Evolutionary conservation across 1,140 invertebrate genomes (phyloP), one percentile per base, ranked within the genome.

Genomic region (Adelges cooleyi): DNA sequence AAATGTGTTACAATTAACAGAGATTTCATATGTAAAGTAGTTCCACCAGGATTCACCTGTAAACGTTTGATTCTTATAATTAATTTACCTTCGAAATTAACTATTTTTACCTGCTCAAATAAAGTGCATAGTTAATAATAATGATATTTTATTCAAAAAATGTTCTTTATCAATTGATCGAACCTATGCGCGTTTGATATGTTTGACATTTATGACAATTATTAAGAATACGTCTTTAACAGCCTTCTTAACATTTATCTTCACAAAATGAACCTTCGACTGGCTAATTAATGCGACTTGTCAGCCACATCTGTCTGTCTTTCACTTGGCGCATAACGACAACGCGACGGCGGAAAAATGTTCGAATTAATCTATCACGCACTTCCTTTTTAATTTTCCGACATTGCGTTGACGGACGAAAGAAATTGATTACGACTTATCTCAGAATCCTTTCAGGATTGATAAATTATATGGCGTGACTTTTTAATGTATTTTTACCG

Each of bases 271-370:
- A n/a, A 40, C n/a, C 22, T 44, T 18, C 23, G 53, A 23, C 44
- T 59, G 40, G 38, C 40, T 59, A 59, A 59, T 59, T 59, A 59
- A 59, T 59, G 53, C 53, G 53, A 59, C 38, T 59, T 59, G 53
- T 59, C 53, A 59, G 53, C 53, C 53, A 59, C 53, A 59, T 59
- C 53, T 59, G 53, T 59, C 38, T 27, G 15, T 44, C 22, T 40
- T 59, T 40, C 53, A 22, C 38, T 17, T 3, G 53, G 53, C 15
- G 2, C 44, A 22, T 44, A 42, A n/a, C n/a, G n/a, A n/a, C n/a
- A n/a, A n/a, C n/a, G n/a, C 38, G 23, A 13, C 38, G 53, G 53
- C 10, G 25, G 53, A 44, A 59, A 59, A 59, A 59, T 40, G 53
- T 59, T 40, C 38, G 23, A 59, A 59, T 59, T 25, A 59, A 59